A percentile compares a stretch with the other conserved stretches of the same genome.
Conservation (phyloP, 2,113 vertebrate genomes). For the Heterotilapia buettikoferi region DNA sequence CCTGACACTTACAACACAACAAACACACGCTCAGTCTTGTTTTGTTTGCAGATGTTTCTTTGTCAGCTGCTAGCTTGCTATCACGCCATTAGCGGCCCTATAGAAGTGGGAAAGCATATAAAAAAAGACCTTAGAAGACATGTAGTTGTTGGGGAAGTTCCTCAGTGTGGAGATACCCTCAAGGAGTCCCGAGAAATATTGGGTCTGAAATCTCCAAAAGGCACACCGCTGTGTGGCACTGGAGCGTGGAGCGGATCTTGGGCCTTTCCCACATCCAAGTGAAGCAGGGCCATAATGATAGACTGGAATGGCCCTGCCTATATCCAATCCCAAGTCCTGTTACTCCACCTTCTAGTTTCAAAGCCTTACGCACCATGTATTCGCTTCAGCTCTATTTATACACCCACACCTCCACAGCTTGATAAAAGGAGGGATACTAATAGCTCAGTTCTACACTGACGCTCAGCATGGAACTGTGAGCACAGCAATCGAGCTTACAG, state of each 20-base stretch:
- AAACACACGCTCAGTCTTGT: background rate
- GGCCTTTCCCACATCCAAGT: constrained; percentile 49
- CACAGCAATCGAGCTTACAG: background rate
- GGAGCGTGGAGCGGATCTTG: constrained; percentile 1
- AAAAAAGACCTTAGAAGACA: background rate
- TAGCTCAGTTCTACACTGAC: background rate
- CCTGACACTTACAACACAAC: background rate
- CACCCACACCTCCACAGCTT: constrained; percentile 20
- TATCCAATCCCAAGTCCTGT: background rate
- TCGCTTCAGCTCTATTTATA: constrained; percentile 42
- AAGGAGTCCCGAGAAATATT: background rate
- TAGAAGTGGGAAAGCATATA: background rate
- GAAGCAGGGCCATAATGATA: constrained; percentile 56
- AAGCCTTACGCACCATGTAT: background rate
- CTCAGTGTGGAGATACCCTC: background rate
- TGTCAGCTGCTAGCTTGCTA: background rate
- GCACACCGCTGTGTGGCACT: constrained; percentile 5
- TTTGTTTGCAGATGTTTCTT: background rate
- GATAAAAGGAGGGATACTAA: constrained; percentile 29
- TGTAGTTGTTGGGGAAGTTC: background rate
- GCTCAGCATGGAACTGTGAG: background rate
- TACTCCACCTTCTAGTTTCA: constrained; percentile 10
- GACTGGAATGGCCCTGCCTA: constrained; percentile 8
- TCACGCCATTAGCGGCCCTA: background rate
- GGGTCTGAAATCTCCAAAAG: background rate